Conservation (phyloP, 2,888 invertebrate genomes). For the Elegia similella region DNA sequence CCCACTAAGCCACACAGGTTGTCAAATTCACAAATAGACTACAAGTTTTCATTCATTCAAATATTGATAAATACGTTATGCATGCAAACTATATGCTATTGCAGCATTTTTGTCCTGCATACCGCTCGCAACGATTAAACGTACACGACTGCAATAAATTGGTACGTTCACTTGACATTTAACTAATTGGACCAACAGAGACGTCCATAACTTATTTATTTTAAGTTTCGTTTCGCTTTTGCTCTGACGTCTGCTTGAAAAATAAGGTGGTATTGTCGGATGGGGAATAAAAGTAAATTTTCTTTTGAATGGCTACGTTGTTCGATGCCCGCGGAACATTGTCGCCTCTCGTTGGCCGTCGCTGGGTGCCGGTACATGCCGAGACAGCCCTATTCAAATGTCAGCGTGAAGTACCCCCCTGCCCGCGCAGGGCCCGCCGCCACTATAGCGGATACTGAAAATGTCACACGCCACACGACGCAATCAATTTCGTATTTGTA, state of each 20-base stretch:
- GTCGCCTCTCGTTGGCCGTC: conserved; percentile 75
- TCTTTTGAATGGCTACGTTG: conserved; percentile 74
- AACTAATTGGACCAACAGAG: conserved; percentile 17
- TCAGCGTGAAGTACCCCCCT: conserved; percentile 64
- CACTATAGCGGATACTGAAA: conserved; percentile 53
- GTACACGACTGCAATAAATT: conserved; percentile 8
- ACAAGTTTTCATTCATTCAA: background rate
- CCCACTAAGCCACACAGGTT: too few species aligned
- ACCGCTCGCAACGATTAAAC: conserved; percentile 6
- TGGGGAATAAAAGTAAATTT: conserved; percentile 73
- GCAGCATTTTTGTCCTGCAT: conserved; percentile 1
- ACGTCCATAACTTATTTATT: conserved; percentile 14
- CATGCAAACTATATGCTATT: background rate
- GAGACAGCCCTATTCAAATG: conserved; percentile 80
- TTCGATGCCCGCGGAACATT: conserved; percentile 73
- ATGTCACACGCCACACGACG: conserved; percentile 79
- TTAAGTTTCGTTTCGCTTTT: background rate
- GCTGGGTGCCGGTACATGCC: conserved; percentile 76
- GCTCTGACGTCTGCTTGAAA: conserved; percentile 36
- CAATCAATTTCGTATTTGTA: conserved; percentile 82
- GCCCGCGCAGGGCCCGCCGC: conserved; percentile 43
- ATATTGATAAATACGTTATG: background rate
- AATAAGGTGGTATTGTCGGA: conserved; percentile 61
- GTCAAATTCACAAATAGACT: too few species aligned
- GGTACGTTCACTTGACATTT: conserved; percentile 14